These are phyloP conservation scores for Halichoerus grypus DNA, from an alignment of 2,113 vertebrate species.

Conservation along the genomic window DNA sequence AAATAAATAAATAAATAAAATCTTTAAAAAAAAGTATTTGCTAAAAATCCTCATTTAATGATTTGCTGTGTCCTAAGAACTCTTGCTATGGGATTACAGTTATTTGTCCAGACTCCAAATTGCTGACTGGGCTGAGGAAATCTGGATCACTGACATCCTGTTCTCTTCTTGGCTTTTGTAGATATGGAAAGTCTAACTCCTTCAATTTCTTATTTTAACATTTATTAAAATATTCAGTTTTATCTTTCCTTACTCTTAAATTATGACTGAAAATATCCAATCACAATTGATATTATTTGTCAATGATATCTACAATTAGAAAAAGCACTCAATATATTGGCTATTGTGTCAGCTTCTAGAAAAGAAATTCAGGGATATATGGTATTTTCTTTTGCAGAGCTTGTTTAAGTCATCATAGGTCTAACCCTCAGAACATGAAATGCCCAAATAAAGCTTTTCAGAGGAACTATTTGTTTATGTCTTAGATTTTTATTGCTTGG, in stretches of 20 bases:
- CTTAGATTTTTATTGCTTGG: conserved; percentile 4
- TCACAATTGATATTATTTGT: neutral
- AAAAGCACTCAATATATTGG: neutral
- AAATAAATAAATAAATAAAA: too few relatives aligned
- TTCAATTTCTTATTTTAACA: neutral
- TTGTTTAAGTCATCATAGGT: neutral
- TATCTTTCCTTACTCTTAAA: neutral
- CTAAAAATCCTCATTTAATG: neutral
- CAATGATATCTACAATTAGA: neutral
- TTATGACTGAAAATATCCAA: neutral
- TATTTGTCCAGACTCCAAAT: neutral
- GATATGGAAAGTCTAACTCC: neutral
- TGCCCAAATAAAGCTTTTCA: neutral
- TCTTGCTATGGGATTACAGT: neutral
- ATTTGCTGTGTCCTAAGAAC: neutral
- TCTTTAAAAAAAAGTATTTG: neutral
- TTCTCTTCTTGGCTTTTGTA: neutral
- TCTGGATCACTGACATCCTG: neutral
- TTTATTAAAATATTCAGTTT: neutral
- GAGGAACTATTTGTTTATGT: neutral
- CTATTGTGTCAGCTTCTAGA: neutral
- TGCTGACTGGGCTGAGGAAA: neutral
- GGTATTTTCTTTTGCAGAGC: neutral
- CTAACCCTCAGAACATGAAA: neutral
- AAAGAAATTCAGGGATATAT: neutral